A percentile compares a stretch with the other conserved stretches of the same genome.
Evolutionary conservation across 2,888 invertebrate species (phyloP).

Genomic region (Cotesia congregata): DNA sequence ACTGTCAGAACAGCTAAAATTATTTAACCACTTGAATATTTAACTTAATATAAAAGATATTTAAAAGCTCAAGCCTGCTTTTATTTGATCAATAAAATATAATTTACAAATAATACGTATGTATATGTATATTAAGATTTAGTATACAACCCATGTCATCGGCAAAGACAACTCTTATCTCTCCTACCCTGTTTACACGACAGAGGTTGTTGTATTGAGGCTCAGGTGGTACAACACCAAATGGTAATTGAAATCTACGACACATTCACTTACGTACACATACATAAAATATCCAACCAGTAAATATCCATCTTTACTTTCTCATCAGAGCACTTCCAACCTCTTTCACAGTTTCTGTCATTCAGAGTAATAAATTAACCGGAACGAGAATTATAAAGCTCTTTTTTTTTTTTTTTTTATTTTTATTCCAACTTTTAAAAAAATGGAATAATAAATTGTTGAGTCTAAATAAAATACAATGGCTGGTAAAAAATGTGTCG

Average conservation of each 20-base stretch:
- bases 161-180: conserved; percentile 7
- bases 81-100: no score
- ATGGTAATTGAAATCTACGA: conserved; percentile 50
- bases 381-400: no score
- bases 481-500: not conserved
- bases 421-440: not conserved
- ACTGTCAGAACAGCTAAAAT: no score
- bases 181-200: not conserved
- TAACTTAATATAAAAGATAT: no score
- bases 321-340: not conserved
- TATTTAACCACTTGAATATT: no score
- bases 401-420: no score
- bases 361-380: not conserved
- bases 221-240: conserved; percentile 51
- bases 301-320: not conserved
- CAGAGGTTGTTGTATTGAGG: conserved; percentile 9
- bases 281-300: not conserved
- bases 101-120: not conserved
- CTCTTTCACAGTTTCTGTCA: not conserved
- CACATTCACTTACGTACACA: conserved; percentile 22
- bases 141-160: conserved; percentile 28
- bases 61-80: no score
- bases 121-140: not conserved
- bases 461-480: not conserved
- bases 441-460: not conserved